phyloP scores from a whole-genome alignment of 1,140 invertebrate species.

The Sycophila sp. region DNA sequence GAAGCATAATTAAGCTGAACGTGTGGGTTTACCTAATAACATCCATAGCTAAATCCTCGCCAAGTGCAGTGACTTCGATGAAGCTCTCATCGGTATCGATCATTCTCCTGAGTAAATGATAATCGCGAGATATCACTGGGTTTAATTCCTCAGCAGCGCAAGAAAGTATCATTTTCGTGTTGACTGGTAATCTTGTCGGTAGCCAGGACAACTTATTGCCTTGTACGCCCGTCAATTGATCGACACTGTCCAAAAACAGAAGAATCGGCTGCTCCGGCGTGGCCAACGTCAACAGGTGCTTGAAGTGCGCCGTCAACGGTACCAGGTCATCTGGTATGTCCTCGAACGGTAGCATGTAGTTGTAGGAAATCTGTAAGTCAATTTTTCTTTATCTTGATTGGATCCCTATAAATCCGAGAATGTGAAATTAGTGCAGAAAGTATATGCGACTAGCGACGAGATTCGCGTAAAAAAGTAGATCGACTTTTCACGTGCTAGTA shows the following conservation, averaged over 20 bases:
- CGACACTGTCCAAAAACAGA: constrained; percentile 91
- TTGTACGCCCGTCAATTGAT: constrained; percentile 94
- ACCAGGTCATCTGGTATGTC: constrained; percentile 96
- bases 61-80: constrained; percentile 90
- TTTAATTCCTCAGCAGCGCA: constrained; percentile 89
- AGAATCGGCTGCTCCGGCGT: constrained; percentile 83
- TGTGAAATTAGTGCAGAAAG: no score
- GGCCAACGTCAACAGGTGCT: constrained; percentile 88
- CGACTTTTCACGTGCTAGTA: no score
- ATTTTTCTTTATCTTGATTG: not conserved
- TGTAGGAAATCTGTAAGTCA: constrained; percentile 86
- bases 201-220: constrained; percentile 97
- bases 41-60: constrained; percentile 92
- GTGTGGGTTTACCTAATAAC: constrained; percentile 90
- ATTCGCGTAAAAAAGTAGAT: no score
- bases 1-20: no score
- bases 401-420: no score
- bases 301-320: constrained; percentile 94
- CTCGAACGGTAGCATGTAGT: constrained; percentile 92
- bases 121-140: constrained; percentile 86
- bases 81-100: constrained; percentile 92
- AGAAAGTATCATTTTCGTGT: constrained; percentile 95
- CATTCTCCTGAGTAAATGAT: constrained; percentile 87
- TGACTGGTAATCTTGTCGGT: constrained; percentile 85
- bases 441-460: no score